Evolutionary conservation across 2,888 invertebrate species (phyloP), one percentile per base, ranked within the genome.

Genomic region (Hyposoter didymator): DNA sequence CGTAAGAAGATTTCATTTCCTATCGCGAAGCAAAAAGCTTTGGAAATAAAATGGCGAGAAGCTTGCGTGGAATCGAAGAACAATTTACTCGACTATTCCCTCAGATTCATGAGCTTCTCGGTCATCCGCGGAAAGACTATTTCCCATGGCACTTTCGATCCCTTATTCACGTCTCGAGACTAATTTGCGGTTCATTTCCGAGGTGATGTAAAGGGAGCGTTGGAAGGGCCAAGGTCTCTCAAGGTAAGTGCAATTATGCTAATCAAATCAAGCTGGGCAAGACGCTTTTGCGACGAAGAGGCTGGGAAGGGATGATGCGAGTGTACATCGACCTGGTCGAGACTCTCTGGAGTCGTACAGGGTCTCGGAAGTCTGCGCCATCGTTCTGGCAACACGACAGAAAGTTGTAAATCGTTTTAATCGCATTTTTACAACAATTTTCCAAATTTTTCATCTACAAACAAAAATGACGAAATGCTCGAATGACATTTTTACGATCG

Each of bases 231-330:
- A 73, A 76, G 80, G 76, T 85, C 87, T 81, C 85, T 81, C 85
- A 81, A 83, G 88, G 90, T 91, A 90, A 93, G 91, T 92, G 92
- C 91, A 92, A 93, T 93, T 92, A 91, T 90, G 90, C 89, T 92
- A 93, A 93, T 92, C 90, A 92, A 92, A 92, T 92, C 90, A 93
- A 91, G 90, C 90, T 90, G 90, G 90, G 90, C 89, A 91, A 91
- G 90, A 91, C 89, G 89, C 88, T 89, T 86, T 5, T 22, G 81
- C 12, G 78, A 64, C 74, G 59, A 70, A 49, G 78, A 74, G 73
- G 62, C 14, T 28, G 35, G 67, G 52, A 73, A 67, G 55, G 66
- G 22, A 39, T 43, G 62, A 22, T 62, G 76, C 62, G 55, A 22
- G 72, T 67, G 28, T 28, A 64, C 70, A 55, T 49, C 87, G 88